Percentiles rank a stretch among this genome's conserved stretches.
These are phyloP conservation scores for Cactoblastis cactorum DNA, from an alignment of 2,888 invertebrate genomes.

Conservation along the genomic window DNA sequence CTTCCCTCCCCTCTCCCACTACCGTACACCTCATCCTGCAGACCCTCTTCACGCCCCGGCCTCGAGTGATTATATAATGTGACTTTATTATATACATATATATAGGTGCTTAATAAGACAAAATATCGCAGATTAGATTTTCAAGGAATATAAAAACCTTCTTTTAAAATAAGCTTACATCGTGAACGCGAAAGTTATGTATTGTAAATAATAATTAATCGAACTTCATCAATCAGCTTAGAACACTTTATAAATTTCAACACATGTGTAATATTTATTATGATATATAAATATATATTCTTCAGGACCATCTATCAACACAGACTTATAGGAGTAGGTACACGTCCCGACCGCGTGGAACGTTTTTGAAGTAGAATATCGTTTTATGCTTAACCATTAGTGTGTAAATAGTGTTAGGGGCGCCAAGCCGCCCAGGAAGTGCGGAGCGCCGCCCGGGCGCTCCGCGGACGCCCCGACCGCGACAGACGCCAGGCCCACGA, in stretches of 20 bases:
- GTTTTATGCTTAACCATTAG: constrained; percentile 35
- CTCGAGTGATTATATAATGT: constrained; percentile 30
- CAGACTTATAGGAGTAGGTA: constrained; percentile 45
- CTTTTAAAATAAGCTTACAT: constrained; percentile 56
- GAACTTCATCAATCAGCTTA: constrained; percentile 63
- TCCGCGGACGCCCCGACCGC: constrained; percentile 2
- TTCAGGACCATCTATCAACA: constrained; percentile 43
- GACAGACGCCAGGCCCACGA: no score
- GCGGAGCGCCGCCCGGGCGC: constrained; percentile 12
- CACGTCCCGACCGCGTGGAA: constrained; percentile 33
- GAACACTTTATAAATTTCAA: constrained; percentile 65
- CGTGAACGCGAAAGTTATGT: constrained; percentile 45
- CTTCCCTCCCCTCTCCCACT: constrained; percentile 28
- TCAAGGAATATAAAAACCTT: constrained; percentile 41
- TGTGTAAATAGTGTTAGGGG: constrained; percentile 40
- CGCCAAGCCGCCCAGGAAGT: constrained; percentile 24
- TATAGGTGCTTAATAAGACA: constrained; percentile 38
- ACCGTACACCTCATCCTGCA: constrained; percentile 20
- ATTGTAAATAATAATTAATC: constrained; percentile 69
- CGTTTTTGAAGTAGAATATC: constrained; percentile 33
- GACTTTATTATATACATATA: constrained; percentile 34
- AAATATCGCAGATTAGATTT: constrained; percentile 40
- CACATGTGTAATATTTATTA: constrained; percentile 57
- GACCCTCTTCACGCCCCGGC: constrained; percentile 24
- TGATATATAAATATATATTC: no score